These are phyloP conservation scores for Zosterops borbonicus DNA, from an alignment of 2,113 vertebrate species.

Conservation along the genomic window DNA sequence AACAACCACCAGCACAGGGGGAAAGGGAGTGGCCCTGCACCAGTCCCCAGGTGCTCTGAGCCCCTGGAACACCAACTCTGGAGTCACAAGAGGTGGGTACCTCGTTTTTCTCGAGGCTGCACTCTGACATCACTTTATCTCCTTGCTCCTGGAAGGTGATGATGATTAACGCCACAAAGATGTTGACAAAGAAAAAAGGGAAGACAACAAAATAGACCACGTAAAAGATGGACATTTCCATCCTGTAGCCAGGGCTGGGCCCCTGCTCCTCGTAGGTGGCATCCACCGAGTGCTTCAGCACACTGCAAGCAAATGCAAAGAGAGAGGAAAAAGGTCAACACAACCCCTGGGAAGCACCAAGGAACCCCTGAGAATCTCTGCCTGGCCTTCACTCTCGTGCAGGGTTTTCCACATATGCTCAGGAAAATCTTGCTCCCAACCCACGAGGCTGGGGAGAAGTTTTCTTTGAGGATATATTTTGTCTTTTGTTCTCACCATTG, in stretches of 20 bases:
- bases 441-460: neutral
- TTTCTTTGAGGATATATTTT: neutral
- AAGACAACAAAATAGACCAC: slow-evolving; percentile 98
- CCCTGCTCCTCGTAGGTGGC: slow-evolving; percentile 94
- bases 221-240: slow-evolving; percentile 98
- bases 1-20: rapidly evolving
- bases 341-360: neutral
- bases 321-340: slow-evolving; percentile 13
- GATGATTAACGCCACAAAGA: slow-evolving; percentile 97
- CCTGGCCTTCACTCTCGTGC: neutral
- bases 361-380: neutral
- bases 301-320: slow-evolving; percentile 75
- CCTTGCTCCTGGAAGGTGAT: slow-evolving; percentile 99
- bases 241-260: slow-evolving; percentile 92
- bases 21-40: neutral
- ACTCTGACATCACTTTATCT: slow-evolving; percentile 95
- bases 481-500: neutral
- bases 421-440: neutral
- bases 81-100: slow-evolving; percentile 60
- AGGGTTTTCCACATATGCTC: slow-evolving; percentile 1
- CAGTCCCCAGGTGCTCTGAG: neutral
- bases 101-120: slow-evolving; percentile 97
- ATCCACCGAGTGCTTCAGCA: slow-evolving; percentile 95
- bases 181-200: slow-evolving; percentile 99
- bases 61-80: neutral